Conservation (phyloP, 2,113 vertebrate genomes). For the Cephalopterus ornatus region DNA sequence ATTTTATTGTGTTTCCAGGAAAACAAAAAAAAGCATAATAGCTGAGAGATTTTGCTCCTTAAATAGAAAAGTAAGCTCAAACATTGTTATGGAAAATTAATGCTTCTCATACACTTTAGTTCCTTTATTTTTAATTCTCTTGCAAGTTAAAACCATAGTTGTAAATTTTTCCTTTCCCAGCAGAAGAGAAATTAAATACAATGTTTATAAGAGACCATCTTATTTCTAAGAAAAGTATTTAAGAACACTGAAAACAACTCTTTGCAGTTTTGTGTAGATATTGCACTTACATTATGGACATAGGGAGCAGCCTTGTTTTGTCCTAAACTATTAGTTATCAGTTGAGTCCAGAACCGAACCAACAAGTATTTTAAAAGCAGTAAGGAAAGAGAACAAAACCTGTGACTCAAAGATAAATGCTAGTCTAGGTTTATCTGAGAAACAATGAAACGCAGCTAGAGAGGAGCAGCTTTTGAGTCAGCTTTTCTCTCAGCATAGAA, state of each 20-base stretch:
- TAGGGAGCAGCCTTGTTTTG: neutral
- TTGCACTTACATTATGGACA: neutral
- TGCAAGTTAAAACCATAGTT: neutral
- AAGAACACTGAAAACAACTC: neutral
- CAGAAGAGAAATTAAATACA: neutral
- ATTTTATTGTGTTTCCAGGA: neutral
- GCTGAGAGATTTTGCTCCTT: neutral
- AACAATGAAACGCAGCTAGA: neutral
- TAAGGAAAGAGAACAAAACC: neutral
- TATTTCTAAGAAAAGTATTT: neutral
- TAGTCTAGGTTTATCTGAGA: slow-evolving; percentile 22
- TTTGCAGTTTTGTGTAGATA: neutral
- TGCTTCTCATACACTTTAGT: neutral
- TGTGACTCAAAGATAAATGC: slow-evolving; percentile 40
- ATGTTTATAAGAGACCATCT: neutral
- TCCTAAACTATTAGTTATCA: slow-evolving; percentile 32
- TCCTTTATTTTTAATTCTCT: neutral
- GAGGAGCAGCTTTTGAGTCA: neutral
- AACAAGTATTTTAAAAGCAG: neutral
- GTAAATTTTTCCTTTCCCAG: neutral
- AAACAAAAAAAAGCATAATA: neutral
- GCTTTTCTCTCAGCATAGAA: neutral
- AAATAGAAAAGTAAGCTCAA: neutral
- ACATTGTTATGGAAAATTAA: neutral
- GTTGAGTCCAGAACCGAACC: neutral